Evolutionary conservation across 2,797 vertebrate genomes (phyloP).

Genomic region (Triplophysa bombifrons): DNA sequence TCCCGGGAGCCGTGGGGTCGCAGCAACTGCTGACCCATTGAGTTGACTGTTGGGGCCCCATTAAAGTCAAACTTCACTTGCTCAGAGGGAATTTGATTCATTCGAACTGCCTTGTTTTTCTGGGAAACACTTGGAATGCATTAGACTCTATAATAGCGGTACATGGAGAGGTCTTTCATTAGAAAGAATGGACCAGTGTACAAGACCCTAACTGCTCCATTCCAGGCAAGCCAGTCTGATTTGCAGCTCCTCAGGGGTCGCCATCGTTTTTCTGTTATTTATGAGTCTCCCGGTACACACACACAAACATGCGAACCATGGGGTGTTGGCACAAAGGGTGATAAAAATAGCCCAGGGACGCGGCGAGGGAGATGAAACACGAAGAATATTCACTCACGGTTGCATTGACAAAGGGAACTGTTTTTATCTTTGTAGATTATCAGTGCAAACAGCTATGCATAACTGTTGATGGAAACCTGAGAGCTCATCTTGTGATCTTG

Average conservation of each 20-base stretch:
- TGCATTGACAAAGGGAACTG: neutral
- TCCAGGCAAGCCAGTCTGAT: slow-evolving; percentile 14
- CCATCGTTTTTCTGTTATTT: slow-evolving; percentile 6
- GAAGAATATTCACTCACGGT: slow-evolving; percentile 17
- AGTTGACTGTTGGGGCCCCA: slow-evolving; percentile 18
- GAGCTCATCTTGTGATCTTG: slow-evolving; percentile 27
- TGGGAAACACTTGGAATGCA: slow-evolving; percentile 35
- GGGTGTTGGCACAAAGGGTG: slow-evolving; percentile 3
- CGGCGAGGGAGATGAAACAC: neutral
- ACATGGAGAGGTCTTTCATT: slow-evolving; percentile 28
- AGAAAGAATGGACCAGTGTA: slow-evolving; percentile 40
- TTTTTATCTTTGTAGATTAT: slow-evolving; percentile 33
- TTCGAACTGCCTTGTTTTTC: slow-evolving; percentile 33
- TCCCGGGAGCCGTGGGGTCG: slow-evolving; percentile 24
- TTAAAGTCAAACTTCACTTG: slow-evolving; percentile 32
- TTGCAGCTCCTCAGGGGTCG: slow-evolving; percentile 24
- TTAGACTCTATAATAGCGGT: slow-evolving; percentile 17
- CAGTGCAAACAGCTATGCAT: neutral
- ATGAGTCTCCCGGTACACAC: slow-evolving; percentile 5
- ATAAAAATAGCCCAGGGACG: slow-evolving; percentile 20
- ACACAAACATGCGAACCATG: neutral
- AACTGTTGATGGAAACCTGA: slow-evolving; percentile 25
- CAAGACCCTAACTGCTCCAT: neutral
- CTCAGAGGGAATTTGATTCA: slow-evolving; percentile 42
- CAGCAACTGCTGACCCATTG: slow-evolving; percentile 36